Conservation (phyloP, 37 sponge, comb jelly and placozoan genomes). For the Halisarca cf. caerulea region DNA sequence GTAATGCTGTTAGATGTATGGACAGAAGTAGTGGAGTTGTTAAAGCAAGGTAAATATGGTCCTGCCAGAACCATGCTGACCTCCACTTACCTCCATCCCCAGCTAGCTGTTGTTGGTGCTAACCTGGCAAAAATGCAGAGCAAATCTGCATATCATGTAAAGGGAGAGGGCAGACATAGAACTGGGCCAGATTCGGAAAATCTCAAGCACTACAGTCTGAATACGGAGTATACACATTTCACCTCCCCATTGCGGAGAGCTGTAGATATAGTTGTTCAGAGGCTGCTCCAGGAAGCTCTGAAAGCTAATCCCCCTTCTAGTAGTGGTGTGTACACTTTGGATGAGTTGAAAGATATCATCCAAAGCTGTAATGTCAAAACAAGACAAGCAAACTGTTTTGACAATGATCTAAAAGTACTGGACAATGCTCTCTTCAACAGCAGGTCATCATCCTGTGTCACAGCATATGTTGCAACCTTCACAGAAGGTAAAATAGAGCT, state of each 20-base stretch:
- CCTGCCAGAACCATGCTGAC: constrained; percentile 16
- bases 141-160: constrained; percentile 29
- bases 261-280: constrained; percentile 58
- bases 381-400: background rate
- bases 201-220: constrained; percentile 41
- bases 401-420: background rate
- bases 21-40: background rate
- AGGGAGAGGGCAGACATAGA: no score
- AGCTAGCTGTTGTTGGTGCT: constrained; percentile 36
- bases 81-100: constrained; percentile 44
- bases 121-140: background rate
- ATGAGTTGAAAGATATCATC: background rate
- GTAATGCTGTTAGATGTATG: background rate
- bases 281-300: constrained; percentile 23
- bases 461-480: background rate
- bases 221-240: constrained; percentile 61
- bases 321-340: background rate
- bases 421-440: constrained; percentile 1
- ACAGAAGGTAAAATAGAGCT: background rate
- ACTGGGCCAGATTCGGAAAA: background rate
- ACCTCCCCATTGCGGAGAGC: constrained; percentile 73
- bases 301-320: background rate
- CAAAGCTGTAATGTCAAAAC: background rate
- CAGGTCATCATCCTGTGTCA: background rate
- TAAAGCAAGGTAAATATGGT: background rate